These are phyloP conservation scores for Falco peregrinus DNA, from an alignment of 2,797 vertebrate species.

Conservation along the genomic window DNA sequence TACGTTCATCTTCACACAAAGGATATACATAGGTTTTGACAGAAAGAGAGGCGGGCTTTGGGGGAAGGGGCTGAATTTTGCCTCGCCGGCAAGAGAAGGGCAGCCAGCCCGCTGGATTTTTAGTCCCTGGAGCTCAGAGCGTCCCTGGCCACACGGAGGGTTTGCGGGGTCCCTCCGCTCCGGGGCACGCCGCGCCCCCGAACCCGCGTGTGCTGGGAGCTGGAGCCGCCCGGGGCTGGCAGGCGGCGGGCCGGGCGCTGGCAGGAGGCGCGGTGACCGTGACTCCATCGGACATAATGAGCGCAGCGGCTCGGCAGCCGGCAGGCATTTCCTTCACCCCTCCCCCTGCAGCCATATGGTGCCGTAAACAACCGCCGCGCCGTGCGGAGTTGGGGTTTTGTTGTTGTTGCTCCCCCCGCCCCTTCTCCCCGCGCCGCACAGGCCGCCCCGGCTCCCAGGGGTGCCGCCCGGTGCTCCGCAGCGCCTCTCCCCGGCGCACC, in stretches of 20 bases:
- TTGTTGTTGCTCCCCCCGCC: neutral
- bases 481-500: neutral
- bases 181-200: neutral
- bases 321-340: conserved; percentile 25
- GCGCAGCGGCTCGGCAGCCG: conserved; percentile 3
- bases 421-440: neutral
- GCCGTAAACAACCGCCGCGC: conserved; percentile 34
- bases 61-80: neutral
- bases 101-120: neutral
- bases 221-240: neutral
- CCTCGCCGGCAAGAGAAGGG: neutral
- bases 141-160: no score
- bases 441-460: neutral
- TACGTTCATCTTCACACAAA: neutral
- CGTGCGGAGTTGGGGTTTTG: neutral
- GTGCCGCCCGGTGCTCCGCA: neutral
- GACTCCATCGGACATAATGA: conserved; percentile 40
- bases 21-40: neutral
- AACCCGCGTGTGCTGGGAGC: neutral
- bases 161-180: neutral
- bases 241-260: neutral
- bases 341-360: conserved; percentile 62
- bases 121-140: neutral
- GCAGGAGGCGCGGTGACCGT: neutral
- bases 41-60: rapidly evolving